These are phyloP conservation scores for Drosophila nr. medialis DNA, from an alignment of 2,888 invertebrate genomes.

Conservation along the genomic window DNA sequence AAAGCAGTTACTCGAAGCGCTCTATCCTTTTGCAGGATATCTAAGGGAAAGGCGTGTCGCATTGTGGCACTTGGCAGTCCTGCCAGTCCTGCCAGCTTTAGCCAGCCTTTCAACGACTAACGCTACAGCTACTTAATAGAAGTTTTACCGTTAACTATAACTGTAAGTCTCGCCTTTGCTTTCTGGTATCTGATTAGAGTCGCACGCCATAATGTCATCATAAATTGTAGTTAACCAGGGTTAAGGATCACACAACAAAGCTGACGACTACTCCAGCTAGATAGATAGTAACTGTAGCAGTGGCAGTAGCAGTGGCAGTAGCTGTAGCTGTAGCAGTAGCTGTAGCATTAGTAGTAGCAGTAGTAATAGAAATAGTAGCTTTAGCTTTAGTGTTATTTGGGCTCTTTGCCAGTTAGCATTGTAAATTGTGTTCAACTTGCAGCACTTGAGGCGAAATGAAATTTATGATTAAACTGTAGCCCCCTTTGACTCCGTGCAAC, in stretches of 20 bases:
- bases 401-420: background rate
- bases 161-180: constrained; percentile 43
- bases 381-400: constrained; percentile 2
- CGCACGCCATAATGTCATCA: constrained; percentile 81
- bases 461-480: constrained; percentile 75
- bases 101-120: background rate
- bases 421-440: constrained; percentile 34
- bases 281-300: background rate
- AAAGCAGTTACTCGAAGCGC: background rate
- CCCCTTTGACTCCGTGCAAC: constrained; percentile 33
- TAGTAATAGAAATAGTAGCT: background rate
- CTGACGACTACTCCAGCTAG: background rate
- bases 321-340: background rate
- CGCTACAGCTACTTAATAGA: constrained; percentile 37
- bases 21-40: constrained; percentile 20
- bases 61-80: constrained; percentile 59
- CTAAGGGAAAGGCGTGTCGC: constrained; percentile 49
- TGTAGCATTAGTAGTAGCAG: background rate
- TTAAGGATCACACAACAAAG: constrained; percentile 46
- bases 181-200: constrained; percentile 60
- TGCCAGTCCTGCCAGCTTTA: background rate
- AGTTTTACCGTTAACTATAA: constrained; percentile 43
- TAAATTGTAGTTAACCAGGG: constrained; percentile 73
- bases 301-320: too few species aligned
- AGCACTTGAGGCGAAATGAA: constrained; percentile 62